Evolutionary conservation across 2,113 vertebrate species (phyloP), one percentile per base, ranked within the genome.

Genomic region (Carollia perspicillata): DNA sequence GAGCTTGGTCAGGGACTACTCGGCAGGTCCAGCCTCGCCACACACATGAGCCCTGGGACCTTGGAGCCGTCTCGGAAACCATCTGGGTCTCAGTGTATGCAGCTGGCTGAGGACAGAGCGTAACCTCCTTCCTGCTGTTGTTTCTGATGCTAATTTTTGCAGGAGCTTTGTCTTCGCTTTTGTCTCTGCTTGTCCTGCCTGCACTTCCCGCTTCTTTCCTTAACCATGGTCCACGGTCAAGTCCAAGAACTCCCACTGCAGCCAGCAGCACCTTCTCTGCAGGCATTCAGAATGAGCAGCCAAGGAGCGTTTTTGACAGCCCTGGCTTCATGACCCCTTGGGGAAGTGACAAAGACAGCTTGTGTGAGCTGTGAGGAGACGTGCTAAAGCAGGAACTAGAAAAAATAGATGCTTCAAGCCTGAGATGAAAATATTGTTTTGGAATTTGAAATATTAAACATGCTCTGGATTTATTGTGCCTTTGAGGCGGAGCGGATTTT

Each of bases 391-490:
- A 26, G 68, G 16, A 85, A 92, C 63, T 20, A 10, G 58, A 94
- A 94, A 94, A 97, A 89, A 0, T 69, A 0, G 6, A 35, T 12
- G 51, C 26, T 95, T 87, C 89, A 77, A 95, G 28, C 14, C n/a
- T 89, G 60, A 53, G 78, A 72, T 23, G 9, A 87, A 95, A 97
- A 69, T 35, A n/a, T 47, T 95, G 69, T 94, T 96, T 97, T 95
- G 94, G 81, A 23, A 95, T 91, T 68, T 96, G 96, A 96, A 95
- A 97, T 95, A 94, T 97, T 93, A 49, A 95, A 96, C 95, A 94
- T 69, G 12, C 1, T 81, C 37, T 88, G 58, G 95, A 92, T 96
- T 96, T 95, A 80, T 89, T 9, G 47, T 77, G 13, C 28, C 89
- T 97, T 92, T 78, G 60, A 93, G 84, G 10, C 63, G 30, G 92